phyloP scores from a whole-genome alignment of 1,140 invertebrate genomes.

The Zaprionus tsacasi region DNA sequence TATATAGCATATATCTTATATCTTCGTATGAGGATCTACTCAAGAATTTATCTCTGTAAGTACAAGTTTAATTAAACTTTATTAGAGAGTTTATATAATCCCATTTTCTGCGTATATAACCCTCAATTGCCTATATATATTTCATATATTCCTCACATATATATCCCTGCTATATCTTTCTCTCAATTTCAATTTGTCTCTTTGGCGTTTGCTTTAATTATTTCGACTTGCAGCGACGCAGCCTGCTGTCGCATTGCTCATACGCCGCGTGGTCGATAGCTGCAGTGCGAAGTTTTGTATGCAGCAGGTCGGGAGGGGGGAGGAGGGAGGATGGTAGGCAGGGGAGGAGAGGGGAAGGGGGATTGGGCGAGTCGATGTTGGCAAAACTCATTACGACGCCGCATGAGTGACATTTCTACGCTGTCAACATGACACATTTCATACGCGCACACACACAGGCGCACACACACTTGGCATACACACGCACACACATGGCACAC shows the following conservation, averaged over 20 bases:
- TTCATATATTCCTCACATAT: not conserved
- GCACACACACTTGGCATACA: not conserved
- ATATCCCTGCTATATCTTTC: not conserved
- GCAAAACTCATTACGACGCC: conserved; percentile 77
- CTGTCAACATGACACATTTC: conserved; percentile 81
- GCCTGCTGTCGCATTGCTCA: conserved; percentile 28
- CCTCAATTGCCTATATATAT: too few species aligned
- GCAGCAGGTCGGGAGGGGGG: not conserved
- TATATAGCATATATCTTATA: too few species aligned
- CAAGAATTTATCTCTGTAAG: too few species aligned
- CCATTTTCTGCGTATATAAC: too few species aligned
- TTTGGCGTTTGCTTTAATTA: conserved; percentile 22
- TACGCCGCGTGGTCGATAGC: conserved; percentile 44
- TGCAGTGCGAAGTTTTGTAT: conserved; percentile 32
- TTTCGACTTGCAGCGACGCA: conserved; percentile 19
- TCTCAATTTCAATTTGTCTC: conserved; percentile 8
- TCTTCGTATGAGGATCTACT: too few species aligned
- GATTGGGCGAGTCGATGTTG: conserved; percentile 47
- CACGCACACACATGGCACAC: conserved; percentile 2
- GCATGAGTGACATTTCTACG: conserved; percentile 79
- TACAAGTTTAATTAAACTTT: too few species aligned
- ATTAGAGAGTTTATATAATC: too few species aligned
- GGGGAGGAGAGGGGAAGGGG: not conserved
- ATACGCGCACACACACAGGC: conserved; percentile 54
- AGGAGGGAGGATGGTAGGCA: not conserved